phyloP scores from a whole-genome alignment of 1,140 invertebrate species.

The Megathymus violae region DNA sequence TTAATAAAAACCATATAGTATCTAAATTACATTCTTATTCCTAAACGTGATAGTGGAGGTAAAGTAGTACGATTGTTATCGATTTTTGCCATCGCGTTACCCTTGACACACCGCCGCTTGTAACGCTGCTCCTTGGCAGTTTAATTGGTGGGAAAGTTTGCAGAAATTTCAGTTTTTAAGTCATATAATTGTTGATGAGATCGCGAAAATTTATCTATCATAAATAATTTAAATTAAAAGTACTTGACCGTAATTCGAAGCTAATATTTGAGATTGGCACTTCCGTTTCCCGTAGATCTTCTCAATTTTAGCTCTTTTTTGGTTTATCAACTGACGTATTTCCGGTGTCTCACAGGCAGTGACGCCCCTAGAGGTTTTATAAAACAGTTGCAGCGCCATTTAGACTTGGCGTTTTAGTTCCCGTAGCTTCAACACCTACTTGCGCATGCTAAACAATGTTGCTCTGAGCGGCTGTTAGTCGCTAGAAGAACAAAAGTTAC shows the following conservation, averaged over 20 bases:
- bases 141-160: constrained; percentile 8
- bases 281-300: neutral
- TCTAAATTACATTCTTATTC: neutral
- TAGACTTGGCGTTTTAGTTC: neutral
- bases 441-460: constrained; percentile 14
- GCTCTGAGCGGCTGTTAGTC: neutral
- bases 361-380: neutral
- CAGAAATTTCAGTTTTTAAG: neutral
- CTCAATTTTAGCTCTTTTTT: neutral
- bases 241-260: neutral
- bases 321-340: neutral
- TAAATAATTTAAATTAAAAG: too few species aligned
- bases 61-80: constrained; percentile 8
- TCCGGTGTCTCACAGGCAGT: neutral
- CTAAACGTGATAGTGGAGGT: constrained; percentile 3
- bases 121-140: constrained; percentile 6
- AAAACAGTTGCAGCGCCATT: neutral
- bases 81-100: constrained; percentile 12
- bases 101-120: constrained; percentile 10
- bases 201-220: too few species aligned
- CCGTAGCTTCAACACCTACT: too few species aligned
- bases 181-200: too few species aligned
- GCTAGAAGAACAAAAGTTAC: constrained; percentile 1
- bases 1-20: neutral
- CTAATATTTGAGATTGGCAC: neutral